phyloP scores from a whole-genome alignment of 2,797 vertebrate genomes.

The Sebastes aleutianus region DNA sequence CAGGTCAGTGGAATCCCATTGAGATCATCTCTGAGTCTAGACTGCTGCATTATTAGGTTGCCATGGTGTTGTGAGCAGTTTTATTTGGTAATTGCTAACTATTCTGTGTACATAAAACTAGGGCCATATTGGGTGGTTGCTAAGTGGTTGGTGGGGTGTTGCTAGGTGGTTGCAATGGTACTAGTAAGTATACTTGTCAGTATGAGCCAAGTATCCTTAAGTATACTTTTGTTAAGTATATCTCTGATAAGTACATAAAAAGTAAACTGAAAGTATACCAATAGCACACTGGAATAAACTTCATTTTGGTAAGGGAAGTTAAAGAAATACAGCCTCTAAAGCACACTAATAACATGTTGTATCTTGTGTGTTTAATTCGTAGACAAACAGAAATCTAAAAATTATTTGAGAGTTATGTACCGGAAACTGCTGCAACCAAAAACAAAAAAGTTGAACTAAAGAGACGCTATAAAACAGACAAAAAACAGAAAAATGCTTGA shows the following conservation, averaged over 20 bases:
- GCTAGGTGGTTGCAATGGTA: not conserved
- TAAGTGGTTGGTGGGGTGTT: not conserved
- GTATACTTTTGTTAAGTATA: no score
- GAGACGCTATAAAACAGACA: not conserved
- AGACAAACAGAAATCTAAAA: not conserved
- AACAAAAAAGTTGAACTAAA: not conserved
- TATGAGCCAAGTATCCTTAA: no score
- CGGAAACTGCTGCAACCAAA: not conserved
- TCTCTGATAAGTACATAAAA: no score
- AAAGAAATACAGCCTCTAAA: no score
- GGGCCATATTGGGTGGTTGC: not conserved
- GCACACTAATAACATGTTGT: no score
- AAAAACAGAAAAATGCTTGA: not conserved
- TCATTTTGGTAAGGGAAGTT: no score
- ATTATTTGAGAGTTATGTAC: not conserved
- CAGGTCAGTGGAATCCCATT: slow-evolving; percentile 50
- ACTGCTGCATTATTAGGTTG: not conserved
- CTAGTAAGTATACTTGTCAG: no score
- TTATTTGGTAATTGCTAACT: not conserved
- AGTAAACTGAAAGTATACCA: no score
- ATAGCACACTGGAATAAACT: no score
- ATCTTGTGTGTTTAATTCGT: not conserved
- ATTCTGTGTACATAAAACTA: not conserved
- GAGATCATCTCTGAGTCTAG: not conserved
- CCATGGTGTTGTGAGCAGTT: not conserved